Conservation (phyloP, 1,140 invertebrate genomes). For the Pseudomyrmex gracilis region DNA sequence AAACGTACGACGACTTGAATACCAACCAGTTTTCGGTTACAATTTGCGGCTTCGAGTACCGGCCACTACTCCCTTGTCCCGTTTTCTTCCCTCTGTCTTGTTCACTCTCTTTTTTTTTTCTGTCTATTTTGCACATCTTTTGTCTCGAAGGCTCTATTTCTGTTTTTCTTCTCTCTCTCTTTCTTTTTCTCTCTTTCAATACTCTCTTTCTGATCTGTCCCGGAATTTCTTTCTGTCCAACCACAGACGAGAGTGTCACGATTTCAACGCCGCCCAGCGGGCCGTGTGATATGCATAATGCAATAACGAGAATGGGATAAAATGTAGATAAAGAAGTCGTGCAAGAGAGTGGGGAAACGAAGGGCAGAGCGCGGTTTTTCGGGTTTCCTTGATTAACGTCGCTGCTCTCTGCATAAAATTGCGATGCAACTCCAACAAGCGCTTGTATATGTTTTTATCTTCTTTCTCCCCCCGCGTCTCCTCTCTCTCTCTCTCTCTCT, state of each 20-base stretch:
- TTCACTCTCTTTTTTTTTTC: neutral
- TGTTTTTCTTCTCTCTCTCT: neutral
- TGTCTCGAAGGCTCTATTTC: too few relatives aligned
- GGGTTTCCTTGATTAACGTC: conserved; percentile 35
- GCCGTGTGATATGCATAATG: conserved; percentile 54
- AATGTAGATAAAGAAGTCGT: conserved; percentile 43
- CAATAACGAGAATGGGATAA: conserved; percentile 34
- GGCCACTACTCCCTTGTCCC: neutral
- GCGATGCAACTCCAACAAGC: neutral
- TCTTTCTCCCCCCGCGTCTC: neutral
- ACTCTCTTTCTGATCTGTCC: neutral
- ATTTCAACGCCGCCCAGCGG: conserved; percentile 2
- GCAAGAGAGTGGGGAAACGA: neutral
- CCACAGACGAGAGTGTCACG: conserved; percentile 3
- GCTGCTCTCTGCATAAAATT: neutral
- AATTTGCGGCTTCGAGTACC: conserved; percentile 52
- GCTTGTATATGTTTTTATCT: neutral
- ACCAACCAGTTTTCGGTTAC: conserved; percentile 67
- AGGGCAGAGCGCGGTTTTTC: conserved; percentile 19
- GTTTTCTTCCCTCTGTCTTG: neutral
- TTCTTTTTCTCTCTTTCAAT: neutral
- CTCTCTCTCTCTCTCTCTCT: too few relatives aligned
- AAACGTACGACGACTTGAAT: conserved; percentile 69
- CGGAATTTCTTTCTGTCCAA: neutral
- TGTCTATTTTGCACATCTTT: too few relatives aligned